phyloP scores from a whole-genome alignment of 2,888 invertebrate genomes.

The Hydrotaea cyrtoneurina region DNA sequence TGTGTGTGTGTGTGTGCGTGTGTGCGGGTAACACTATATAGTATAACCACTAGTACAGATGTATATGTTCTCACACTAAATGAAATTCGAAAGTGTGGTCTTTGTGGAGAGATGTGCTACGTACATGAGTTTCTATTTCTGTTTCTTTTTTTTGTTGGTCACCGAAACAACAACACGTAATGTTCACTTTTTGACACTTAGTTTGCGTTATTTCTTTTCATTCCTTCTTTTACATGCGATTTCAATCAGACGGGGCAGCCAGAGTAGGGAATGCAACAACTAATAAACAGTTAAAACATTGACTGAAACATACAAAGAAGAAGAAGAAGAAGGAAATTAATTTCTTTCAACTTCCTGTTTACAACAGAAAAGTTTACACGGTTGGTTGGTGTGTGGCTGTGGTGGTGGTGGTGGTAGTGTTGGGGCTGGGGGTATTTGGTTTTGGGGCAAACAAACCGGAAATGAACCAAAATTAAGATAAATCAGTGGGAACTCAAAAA shows the following conservation, averaged over 20 bases:
- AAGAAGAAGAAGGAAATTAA: slow-evolving; percentile 4
- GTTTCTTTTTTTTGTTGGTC: too few species aligned
- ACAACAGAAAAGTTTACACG: neutral
- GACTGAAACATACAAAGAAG: neutral
- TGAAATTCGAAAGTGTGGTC: neutral
- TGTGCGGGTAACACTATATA: too few species aligned
- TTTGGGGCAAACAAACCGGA: slow-evolving; percentile 28
- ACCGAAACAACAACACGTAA: neutral
- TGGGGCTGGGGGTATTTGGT: neutral
- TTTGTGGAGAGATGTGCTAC: neutral
- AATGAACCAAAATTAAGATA: slow-evolving; percentile 31
- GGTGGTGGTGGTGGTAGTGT: neutral
- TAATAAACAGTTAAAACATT: neutral
- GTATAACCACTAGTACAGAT: neutral
- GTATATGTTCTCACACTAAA: neutral
- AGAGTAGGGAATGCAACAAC: neutral
- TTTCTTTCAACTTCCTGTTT: slow-evolving; percentile 24
- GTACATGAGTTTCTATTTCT: too few species aligned
- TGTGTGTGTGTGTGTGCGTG: neutral
- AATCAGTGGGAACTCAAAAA: slow-evolving; percentile 6
- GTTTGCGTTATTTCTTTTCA: neutral
- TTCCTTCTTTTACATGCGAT: neutral
- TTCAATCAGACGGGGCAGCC: neutral
- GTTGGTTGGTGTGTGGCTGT: neutral
- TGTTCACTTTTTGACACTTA: slow-evolving; percentile 23